Evolutionary conservation across 2,797 vertebrate species (phyloP).

Genomic region (Capromys pilorides): DNA sequence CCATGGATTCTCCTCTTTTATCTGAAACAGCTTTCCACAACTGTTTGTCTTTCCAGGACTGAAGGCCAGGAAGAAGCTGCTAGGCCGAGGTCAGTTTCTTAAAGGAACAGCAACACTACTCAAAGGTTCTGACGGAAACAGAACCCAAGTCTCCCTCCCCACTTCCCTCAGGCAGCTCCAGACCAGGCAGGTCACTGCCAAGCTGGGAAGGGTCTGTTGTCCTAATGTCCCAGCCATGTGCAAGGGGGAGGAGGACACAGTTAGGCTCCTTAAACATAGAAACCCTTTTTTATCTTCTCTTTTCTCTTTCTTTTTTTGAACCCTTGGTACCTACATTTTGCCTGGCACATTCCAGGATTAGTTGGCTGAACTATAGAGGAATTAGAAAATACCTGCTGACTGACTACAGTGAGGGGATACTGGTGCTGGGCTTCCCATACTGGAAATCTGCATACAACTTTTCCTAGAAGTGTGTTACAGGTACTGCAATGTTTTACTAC

Average conservation of each 20-base stretch:
- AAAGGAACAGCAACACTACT: not conserved
- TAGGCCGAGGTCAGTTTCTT: not conserved
- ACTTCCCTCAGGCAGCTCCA: not conserved
- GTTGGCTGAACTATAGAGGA: not conserved
- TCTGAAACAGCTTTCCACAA: not conserved
- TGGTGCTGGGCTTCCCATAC: not conserved
- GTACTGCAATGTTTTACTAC: fast-evolving
- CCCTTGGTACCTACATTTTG: not conserved
- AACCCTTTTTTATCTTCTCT: not conserved
- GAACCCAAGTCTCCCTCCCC: not conserved
- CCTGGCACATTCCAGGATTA: not conserved
- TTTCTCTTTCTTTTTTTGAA: not conserved
- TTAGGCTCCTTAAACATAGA: not conserved
- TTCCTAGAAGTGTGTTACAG: not conserved
- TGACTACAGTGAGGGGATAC: not conserved
- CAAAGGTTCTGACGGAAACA: not conserved
- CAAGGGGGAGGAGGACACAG: not conserved
- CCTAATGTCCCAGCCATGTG: not conserved
- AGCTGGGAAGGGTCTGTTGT: not conserved
- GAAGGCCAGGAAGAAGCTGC: not conserved
- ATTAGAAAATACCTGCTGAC: not conserved
- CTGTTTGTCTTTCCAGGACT: not conserved
- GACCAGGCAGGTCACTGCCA: not conserved
- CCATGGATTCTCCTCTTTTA: not conserved
- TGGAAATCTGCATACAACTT: not conserved